Conservation (phyloP, 2,113 vertebrate genomes). For the Corythoichthys haematopterus region DNA sequence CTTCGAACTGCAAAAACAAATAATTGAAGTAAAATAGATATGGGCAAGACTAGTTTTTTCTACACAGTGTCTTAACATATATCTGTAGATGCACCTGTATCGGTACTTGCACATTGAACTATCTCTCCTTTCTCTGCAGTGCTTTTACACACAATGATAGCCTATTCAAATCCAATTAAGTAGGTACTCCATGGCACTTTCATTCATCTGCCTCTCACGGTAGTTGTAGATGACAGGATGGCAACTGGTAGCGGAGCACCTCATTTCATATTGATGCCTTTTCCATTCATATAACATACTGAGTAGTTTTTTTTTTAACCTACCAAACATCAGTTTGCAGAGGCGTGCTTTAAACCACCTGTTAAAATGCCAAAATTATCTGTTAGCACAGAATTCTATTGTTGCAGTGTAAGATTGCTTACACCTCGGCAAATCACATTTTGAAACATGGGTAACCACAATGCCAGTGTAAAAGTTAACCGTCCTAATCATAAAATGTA, state of each 20-base stretch:
- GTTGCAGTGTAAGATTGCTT: background rate
- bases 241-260: conserved; percentile 7
- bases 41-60: background rate
- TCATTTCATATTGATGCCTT: conserved; percentile 8
- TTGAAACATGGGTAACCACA: background rate
- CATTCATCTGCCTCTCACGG: conserved; percentile 45
- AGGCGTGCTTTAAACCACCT: background rate
- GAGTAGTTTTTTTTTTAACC: background rate
- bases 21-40: background rate
- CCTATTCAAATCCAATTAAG: conserved; percentile 68
- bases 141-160: conserved; percentile 51
- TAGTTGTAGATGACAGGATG: conserved; percentile 25
- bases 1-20: background rate
- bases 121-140: conserved; percentile 30
- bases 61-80: background rate
- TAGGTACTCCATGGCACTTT: conserved; percentile 42
- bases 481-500: too few relatives aligned
- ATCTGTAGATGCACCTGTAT: conserved; percentile 8
- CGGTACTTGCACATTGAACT: conserved; percentile 15
- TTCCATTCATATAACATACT: conserved; percentile 11
- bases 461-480: too few relatives aligned
- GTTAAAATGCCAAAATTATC: background rate
- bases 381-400: background rate
- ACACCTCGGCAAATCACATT: background rate
- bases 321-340: background rate